Percentiles rank a stretch among this genome's conserved stretches.
Evolutionary conservation across 2,113 vertebrate species (phyloP).

Genomic region (Poeciliopsis turrubarensis): DNA sequence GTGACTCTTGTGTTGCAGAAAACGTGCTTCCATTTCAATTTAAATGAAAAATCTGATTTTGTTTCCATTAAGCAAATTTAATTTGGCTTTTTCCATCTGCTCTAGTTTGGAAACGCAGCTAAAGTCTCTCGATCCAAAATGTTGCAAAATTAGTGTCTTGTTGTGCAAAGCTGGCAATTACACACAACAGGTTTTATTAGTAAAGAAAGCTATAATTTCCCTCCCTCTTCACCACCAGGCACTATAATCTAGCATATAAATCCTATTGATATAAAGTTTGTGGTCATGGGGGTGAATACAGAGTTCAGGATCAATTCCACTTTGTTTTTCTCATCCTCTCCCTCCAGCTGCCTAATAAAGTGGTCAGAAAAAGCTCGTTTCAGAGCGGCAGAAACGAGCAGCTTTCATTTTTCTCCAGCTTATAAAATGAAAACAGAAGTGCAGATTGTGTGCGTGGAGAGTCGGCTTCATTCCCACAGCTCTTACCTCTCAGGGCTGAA

Average conservation of each 20-base stretch:
- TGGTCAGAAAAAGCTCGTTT: conserved; percentile 71
- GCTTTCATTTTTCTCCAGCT: conserved; percentile 22
- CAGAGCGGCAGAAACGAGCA: conserved; percentile 14
- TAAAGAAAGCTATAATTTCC: neutral
- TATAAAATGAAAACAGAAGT: conserved; percentile 58
- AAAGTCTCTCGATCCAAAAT: neutral
- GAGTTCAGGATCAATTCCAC: conserved; percentile 59
- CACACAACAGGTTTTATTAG: too few relatives aligned
- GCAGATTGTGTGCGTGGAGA: conserved; percentile 26
- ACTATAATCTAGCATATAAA: neutral
- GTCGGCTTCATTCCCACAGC: conserved; percentile 38
- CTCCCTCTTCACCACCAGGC: neutral
- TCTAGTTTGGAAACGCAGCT: too few relatives aligned
- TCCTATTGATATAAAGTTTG: neutral
- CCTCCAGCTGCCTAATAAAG: conserved; percentile 75
- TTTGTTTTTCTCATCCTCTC: conserved; percentile 64
- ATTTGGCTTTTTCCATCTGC: too few relatives aligned
- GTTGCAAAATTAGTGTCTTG: neutral
- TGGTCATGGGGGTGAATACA: neutral
- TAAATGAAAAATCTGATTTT: too few relatives aligned
- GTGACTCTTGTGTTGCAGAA: too few relatives aligned
- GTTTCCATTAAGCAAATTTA: too few relatives aligned
- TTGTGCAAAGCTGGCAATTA: neutral
- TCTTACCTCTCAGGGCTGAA: conserved; percentile 82
- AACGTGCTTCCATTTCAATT: too few relatives aligned